Conservation (phyloP, 2,888 invertebrate genomes). For the Cryptosula pallasiana region DNA sequence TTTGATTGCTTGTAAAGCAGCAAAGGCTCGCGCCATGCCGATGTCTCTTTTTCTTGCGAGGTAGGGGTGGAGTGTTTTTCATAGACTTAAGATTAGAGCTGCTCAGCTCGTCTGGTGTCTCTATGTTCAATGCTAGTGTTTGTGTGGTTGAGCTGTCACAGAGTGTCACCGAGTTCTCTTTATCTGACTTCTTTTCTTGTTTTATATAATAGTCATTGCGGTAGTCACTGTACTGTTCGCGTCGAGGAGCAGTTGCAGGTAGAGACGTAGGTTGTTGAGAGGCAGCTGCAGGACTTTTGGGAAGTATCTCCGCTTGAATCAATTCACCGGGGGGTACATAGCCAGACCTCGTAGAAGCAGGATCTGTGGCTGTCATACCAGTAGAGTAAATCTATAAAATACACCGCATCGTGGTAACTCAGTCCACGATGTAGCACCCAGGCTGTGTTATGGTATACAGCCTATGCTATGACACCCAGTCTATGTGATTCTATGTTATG, state of each 20-base stretch:
- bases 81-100: background rate
- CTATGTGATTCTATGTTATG: too few relatives aligned
- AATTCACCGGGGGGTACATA: background rate
- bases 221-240: constrained; percentile 16
- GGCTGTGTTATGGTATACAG: too few relatives aligned
- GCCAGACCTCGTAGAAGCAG: too few relatives aligned
- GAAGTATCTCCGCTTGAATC: background rate
- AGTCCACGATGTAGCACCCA: too few relatives aligned
- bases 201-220: constrained; percentile 22
- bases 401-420: background rate
- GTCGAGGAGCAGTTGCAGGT: background rate
- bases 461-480: too few relatives aligned
- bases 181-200: constrained; percentile 4
- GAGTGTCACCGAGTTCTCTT: background rate
- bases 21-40: background rate
- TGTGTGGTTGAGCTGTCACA: background rate
- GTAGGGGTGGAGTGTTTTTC: constrained; percentile 9
- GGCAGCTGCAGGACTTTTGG: background rate
- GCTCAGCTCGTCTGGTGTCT: background rate
- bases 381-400: background rate
- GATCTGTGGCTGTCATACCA: background rate
- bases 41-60: constrained; percentile 11
- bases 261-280: background rate
- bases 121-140: background rate
- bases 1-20: background rate